phyloP scores from a whole-genome alignment of 2,797 vertebrate genomes.

The Etheostoma nigrum region DNA sequence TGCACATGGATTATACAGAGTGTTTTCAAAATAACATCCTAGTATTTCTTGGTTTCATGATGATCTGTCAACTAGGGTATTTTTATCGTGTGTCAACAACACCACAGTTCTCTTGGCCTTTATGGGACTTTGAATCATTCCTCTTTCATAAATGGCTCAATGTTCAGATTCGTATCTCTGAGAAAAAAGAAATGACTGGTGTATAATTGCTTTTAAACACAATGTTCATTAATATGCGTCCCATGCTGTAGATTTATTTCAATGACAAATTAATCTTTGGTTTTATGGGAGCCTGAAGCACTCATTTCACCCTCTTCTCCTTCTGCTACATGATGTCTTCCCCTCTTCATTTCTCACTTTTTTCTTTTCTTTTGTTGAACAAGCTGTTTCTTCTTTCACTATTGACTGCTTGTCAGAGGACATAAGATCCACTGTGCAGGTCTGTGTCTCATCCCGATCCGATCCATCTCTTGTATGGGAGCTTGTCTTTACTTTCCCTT shows the following conservation, averaged over 20 bases:
- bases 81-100: conserved; percentile 6
- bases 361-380: conserved; percentile 60
- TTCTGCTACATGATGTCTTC: conserved; percentile 22
- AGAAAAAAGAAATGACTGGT: conserved; percentile 59
- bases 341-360: conserved; percentile 24
- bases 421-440: conserved; percentile 1
- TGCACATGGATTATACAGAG: background rate
- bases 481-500: background rate
- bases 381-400: conserved; percentile 49
- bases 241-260: conserved; percentile 57
- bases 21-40: background rate
- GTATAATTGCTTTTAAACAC: conserved; percentile 75
- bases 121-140: conserved; percentile 43
- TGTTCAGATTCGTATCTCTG: conserved; percentile 69
- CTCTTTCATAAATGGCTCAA: conserved; percentile 63
- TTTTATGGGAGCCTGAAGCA: conserved; percentile 55
- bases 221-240: conserved; percentile 73
- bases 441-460: conserved; percentile 5
- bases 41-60: conserved; percentile 20
- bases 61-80: conserved; percentile 5
- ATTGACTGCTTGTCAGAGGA: conserved; percentile 44
- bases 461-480: background rate
- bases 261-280: conserved; percentile 71
- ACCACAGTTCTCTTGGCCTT: conserved; percentile 19
- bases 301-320: conserved; percentile 29